phyloP scores from a whole-genome alignment of 2,888 invertebrate genomes.

The Idaea aversata region DNA sequence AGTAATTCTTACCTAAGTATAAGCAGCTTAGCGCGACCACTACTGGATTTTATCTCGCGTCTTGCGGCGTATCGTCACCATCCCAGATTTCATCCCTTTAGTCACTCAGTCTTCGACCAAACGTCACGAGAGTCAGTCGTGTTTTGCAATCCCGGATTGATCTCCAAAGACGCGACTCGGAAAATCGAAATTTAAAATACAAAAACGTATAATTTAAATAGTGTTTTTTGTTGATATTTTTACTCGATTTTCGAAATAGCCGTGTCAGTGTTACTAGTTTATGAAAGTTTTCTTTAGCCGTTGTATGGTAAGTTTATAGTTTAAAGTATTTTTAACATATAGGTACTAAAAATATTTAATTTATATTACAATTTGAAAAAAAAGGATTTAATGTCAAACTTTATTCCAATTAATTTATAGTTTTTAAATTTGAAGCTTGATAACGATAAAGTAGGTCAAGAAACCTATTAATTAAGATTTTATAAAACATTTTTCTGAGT shows the following conservation, averaged over 20 bases:
- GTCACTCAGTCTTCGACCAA: slow-evolving; percentile 54
- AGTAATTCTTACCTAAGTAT: slow-evolving; percentile 36
- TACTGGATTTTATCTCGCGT: slow-evolving; percentile 51
- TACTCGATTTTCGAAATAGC: slow-evolving; percentile 34
- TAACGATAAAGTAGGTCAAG: no score
- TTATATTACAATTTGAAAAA: no score
- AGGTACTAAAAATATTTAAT: no score
- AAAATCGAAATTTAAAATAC: slow-evolving; percentile 21
- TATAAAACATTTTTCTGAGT: no score
- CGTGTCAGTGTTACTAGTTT: slow-evolving; percentile 42
- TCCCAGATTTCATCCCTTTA: slow-evolving; percentile 52
- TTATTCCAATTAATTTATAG: no score
- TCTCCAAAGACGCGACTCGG: slow-evolving; percentile 42
- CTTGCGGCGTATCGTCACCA: slow-evolving; percentile 36
- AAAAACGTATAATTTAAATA: neutral
- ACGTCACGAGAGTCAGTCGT: slow-evolving; percentile 48
- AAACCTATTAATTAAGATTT: no score
- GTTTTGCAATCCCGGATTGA: slow-evolving; percentile 23
- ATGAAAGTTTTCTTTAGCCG: slow-evolving; percentile 44
- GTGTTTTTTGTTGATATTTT: slow-evolving; percentile 18
- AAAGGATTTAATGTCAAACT: no score
- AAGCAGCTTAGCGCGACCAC: slow-evolving; percentile 61
- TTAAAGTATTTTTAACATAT: no score
- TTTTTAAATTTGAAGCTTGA: no score
- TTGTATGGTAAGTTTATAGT: slow-evolving; percentile 51